Conservation (phyloP, 2,113 vertebrate genomes). For the Peromyscus californicus region DNA sequence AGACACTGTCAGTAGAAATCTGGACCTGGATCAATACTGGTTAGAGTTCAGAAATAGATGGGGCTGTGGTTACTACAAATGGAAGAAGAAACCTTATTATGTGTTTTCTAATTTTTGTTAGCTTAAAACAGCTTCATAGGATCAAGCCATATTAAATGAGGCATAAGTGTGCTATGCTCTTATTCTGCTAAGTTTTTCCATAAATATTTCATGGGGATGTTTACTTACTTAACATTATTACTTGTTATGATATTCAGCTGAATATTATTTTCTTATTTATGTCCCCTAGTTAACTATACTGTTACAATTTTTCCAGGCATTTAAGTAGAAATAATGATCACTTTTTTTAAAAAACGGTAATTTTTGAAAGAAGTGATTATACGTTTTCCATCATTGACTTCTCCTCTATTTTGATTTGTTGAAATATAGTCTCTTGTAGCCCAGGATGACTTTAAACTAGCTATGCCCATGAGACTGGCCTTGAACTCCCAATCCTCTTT, state of each 20-base stretch:
- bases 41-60: not conserved
- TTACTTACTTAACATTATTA: not conserved
- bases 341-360: not conserved
- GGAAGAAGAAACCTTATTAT: not conserved
- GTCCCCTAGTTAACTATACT: not conserved
- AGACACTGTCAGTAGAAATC: not conserved
- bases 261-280: slow-evolving; percentile 39
- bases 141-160: not conserved
- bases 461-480: no score
- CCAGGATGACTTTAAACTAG: not conserved
- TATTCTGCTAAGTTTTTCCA: slow-evolving; percentile 5
- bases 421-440: not conserved
- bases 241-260: not conserved
- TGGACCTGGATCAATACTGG: not conserved
- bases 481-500: not conserved
- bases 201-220: slow-evolving; percentile 13
- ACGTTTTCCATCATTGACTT: not conserved
- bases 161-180: not conserved
- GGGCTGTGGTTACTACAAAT: not conserved
- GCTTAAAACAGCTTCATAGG: not conserved
- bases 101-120: not conserved
- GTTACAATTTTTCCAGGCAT: not conserved
- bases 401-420: not conserved
- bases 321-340: not conserved
- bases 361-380: slow-evolving; percentile 10